These are phyloP conservation scores for Ceyx melanurus DNA, from an alignment of 2,113 vertebrate species.

Conservation along the genomic window DNA sequence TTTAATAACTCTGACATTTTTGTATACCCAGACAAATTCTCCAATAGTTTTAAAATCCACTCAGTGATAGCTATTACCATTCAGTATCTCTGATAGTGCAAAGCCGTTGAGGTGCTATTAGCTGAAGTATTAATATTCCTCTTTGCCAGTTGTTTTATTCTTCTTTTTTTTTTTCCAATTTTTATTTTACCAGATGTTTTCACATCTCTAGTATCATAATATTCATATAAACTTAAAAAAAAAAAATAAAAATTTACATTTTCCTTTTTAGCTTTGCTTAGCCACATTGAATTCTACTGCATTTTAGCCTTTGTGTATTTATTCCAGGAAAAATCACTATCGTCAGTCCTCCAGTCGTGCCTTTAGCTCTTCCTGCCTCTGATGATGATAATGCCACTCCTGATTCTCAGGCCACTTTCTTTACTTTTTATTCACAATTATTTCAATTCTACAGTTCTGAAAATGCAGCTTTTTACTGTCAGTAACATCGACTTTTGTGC, in stretches of 20 bases:
- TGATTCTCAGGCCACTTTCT: background rate
- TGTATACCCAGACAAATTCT: background rate
- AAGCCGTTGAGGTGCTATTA: background rate
- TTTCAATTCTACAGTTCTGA: background rate
- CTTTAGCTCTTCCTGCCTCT: background rate
- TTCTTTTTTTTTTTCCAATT: background rate
- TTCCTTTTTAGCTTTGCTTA: background rate
- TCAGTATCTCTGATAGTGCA: background rate
- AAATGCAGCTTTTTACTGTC: background rate
- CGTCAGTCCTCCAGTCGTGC: background rate
- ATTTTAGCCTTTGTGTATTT: background rate
- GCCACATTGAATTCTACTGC: background rate
- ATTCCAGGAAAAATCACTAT: background rate
- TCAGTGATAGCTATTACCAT: background rate
- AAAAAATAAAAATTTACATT: too few relatives aligned
- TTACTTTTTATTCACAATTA: background rate
- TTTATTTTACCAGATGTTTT: background rate
- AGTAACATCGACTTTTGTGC: background rate
- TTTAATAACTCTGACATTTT: constrained; percentile 40
- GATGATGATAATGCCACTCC: background rate
- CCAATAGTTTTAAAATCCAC: background rate
- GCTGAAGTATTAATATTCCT: background rate
- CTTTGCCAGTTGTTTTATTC: background rate
- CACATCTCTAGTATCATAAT: background rate
- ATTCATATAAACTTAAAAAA: background rate